Conservation (phyloP, 2,797 vertebrate genomes). For the Characodon lateralis region DNA sequence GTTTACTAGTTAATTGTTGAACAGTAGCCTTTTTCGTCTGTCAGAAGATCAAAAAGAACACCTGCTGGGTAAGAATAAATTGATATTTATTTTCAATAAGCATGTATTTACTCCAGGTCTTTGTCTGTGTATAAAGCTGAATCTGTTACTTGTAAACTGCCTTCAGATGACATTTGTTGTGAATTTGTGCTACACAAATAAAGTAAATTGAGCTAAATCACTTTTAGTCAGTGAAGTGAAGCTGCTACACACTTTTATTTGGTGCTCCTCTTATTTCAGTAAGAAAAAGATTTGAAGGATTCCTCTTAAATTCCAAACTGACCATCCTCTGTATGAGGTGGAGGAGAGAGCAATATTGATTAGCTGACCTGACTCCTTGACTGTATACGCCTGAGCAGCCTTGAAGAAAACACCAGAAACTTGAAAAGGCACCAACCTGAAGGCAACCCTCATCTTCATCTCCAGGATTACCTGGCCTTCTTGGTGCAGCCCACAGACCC, state of each 20-base stretch:
- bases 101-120: background rate
- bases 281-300: constrained; percentile 36
- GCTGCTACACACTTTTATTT: constrained; percentile 23
- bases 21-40: background rate
- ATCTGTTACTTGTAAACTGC: background rate
- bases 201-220: background rate
- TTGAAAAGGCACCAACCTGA: constrained; percentile 50
- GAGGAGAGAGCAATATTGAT: constrained; percentile 56
- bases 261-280: constrained; percentile 25
- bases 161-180: background rate
- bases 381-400: constrained; percentile 31
- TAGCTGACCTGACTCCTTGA: constrained; percentile 60
- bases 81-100: background rate
- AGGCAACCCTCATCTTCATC: constrained; percentile 13
- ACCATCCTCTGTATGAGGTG: constrained; percentile 23
- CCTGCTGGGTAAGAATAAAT: background rate
- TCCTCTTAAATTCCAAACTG: constrained; percentile 27
- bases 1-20: background rate
- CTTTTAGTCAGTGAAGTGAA: constrained; percentile 13
- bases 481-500: constrained; percentile 30
- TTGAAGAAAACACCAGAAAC: constrained; percentile 64
- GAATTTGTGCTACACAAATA: background rate
- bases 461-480: constrained; percentile 35
- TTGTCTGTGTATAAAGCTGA: background rate
- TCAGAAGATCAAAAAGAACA: background rate